phyloP scores from a whole-genome alignment of 2,797 vertebrate genomes.

The Xyrichtys novacula region DNA sequence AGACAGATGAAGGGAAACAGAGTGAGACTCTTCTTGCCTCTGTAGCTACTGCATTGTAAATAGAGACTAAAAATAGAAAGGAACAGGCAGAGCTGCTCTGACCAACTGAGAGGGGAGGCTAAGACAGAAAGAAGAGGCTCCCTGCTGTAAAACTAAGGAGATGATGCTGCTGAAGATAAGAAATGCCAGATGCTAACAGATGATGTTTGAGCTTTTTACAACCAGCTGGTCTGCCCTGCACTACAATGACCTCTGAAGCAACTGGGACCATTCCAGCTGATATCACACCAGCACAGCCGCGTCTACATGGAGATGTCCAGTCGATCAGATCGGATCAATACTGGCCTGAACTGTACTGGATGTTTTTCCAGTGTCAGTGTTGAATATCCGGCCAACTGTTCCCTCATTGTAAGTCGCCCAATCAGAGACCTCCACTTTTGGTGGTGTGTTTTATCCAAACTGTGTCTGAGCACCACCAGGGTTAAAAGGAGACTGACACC shows the following conservation, averaged over 20 bases:
- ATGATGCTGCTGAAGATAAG: conserved; percentile 49
- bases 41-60: conserved; percentile 79
- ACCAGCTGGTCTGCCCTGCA: conserved; percentile 32
- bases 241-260: conserved; percentile 38
- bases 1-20: conserved; percentile 51
- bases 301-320: conserved; percentile 1
- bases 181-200: conserved; percentile 46
- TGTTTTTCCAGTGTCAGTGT: conserved; percentile 16
- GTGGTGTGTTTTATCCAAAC: neutral
- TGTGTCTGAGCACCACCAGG: neutral
- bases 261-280: conserved; percentile 34
- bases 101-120: conserved; percentile 64
- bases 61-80: conserved; percentile 81
- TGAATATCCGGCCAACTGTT: neutral
- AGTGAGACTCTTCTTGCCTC: conserved; percentile 61
- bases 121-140: conserved; percentile 45
- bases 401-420: neutral
- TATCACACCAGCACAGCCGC: conserved; percentile 22
- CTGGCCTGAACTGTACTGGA: conserved; percentile 9
- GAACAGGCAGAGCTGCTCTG: conserved; percentile 70
- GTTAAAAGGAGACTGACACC: neutral
- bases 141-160: conserved; percentile 42
- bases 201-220: conserved; percentile 59
- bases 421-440: neutral
- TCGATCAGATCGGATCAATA: conserved; percentile 64